phyloP scores from a whole-genome alignment of 1,140 invertebrate species.

The Periplaneta americana region DNA sequence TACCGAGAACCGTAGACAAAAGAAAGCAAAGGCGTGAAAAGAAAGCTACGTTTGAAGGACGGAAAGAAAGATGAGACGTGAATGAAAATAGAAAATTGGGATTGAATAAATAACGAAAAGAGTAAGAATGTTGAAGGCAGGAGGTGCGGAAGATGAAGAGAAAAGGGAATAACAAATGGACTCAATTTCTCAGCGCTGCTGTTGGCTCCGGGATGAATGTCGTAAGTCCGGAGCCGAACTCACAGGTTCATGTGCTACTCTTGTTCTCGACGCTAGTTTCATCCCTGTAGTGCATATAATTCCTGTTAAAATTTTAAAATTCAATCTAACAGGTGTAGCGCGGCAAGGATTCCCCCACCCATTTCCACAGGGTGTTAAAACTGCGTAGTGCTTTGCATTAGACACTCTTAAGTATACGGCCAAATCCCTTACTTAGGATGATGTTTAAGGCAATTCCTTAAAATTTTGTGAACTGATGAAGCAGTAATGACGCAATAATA shows the following conservation, averaged over 20 bases:
- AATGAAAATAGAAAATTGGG: constrained; percentile 8
- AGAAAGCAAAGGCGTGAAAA: background rate
- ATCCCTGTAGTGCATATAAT: background rate
- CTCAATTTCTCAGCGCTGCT: background rate
- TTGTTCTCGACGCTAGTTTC: background rate
- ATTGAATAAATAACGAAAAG: constrained; percentile 14
- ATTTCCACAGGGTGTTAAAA: no score
- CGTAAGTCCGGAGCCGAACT: background rate
- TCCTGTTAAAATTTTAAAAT: background rate
- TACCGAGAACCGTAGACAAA: no score
- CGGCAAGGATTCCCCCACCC: no score
- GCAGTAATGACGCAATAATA: no score
- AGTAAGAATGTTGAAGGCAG: constrained; percentile 10
- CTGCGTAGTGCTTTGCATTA: no score
- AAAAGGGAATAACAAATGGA: constrained; percentile 15
- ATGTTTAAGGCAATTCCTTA: no score
- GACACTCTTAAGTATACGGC: no score
- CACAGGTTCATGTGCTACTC: background rate
- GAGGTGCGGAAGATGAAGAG: constrained; percentile 18
- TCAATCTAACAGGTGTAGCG: background rate
- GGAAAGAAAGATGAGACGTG: background rate
- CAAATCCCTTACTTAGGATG: no score
- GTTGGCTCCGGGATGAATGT: background rate
- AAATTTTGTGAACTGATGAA: no score
- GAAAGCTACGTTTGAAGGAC: background rate